Conservation (phyloP, 2,888 invertebrate genomes). For the Physocephala rufipes region DNA sequence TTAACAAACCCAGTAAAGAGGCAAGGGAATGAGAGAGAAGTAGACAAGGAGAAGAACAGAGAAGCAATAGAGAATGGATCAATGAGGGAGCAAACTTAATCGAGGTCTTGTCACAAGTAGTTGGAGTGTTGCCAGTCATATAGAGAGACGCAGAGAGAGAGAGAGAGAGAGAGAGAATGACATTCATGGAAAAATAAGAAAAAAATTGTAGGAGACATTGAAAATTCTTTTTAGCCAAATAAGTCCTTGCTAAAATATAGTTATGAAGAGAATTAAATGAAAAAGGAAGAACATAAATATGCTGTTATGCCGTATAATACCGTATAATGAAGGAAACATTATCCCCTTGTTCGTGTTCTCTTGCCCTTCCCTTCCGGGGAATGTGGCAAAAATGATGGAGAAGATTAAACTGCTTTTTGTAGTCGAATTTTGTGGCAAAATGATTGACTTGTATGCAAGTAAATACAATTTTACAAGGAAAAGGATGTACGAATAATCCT, state of each 20-base stretch:
- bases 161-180: neutral
- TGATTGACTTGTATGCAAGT: neutral
- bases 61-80: neutral
- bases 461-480: neutral
- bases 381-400: too few species aligned
- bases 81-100: too few species aligned
- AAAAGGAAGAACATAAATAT: neutral
- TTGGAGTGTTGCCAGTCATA: slow-evolving; percentile 18
- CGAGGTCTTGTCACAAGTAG: neutral
- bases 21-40: neutral
- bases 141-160: too few species aligned
- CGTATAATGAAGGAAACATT: neutral
- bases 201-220: slow-evolving; percentile 12
- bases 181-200: slow-evolving; percentile 9
- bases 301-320: neutral
- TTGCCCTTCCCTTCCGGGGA: too few species aligned
- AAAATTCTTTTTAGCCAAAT: slow-evolving; percentile 1
- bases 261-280: neutral
- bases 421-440: neutral
- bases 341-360: neutral
- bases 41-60: neutral
- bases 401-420: slow-evolving; percentile 15
- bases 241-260: slow-evolving; percentile 13
- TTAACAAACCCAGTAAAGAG: neutral
- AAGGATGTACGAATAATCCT: slow-evolving; percentile 1